Evolutionary conservation across 2,113 vertebrate species (phyloP).

Genomic region (Nicator chloris): DNA sequence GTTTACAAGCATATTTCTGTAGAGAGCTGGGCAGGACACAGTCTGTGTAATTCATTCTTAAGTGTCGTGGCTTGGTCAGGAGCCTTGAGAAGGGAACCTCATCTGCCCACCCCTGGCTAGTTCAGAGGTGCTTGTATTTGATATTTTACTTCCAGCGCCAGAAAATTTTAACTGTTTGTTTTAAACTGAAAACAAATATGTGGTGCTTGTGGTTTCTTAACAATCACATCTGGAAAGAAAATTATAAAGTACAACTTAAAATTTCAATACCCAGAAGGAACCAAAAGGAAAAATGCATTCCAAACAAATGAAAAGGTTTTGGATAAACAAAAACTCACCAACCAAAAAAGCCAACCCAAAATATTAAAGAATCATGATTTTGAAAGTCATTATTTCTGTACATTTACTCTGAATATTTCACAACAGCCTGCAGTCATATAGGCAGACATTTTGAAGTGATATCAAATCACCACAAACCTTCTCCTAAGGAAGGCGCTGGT

Average conservation of each 20-base stretch:
- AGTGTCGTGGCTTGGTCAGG: neutral
- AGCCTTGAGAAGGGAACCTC: constrained; percentile 18
- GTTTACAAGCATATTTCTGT: neutral
- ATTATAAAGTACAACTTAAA: neutral
- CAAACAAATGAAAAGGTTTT: neutral
- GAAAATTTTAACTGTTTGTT: neutral
- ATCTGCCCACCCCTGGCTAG: neutral
- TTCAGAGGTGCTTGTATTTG: neutral
- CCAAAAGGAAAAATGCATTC: neutral
- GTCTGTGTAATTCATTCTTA: neutral
- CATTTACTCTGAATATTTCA: neutral
- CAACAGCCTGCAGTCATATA: neutral
- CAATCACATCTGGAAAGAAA: neutral
- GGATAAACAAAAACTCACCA: neutral
- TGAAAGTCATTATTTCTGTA: neutral
- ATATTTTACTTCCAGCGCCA: neutral
- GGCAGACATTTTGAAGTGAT: neutral
- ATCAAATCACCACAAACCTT: neutral
- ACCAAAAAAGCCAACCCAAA: neutral
- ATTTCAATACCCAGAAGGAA: neutral
- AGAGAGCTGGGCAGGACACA: neutral
- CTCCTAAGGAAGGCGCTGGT: neutral
- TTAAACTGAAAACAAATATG: neutral
- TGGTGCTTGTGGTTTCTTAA: neutral
- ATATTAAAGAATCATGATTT: neutral